Conservation (phyloP, 1,140 invertebrate species). For the Lepidurus arcticus region DNA sequence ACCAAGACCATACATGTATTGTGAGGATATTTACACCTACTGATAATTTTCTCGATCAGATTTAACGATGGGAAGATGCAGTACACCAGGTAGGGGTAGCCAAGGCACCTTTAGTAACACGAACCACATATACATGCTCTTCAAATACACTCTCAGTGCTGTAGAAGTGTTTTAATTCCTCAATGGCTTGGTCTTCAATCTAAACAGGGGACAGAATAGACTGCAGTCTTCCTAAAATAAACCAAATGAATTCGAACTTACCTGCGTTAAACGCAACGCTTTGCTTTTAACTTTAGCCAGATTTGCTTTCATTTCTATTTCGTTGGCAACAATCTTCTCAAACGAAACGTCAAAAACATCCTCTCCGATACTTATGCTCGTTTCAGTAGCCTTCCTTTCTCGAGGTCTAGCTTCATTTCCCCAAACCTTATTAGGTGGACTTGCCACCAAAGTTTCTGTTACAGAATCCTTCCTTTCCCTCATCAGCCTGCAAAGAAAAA, state of each 20-base stretch:
- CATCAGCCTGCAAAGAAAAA: not conserved
- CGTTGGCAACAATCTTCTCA: constrained; percentile 54
- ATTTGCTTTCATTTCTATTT: constrained; percentile 56
- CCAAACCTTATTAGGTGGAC: not conserved
- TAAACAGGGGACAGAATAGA: constrained; percentile 42
- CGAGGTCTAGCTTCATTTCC: constrained; percentile 21
- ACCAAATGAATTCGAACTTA: constrained; percentile 39
- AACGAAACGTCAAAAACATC: constrained; percentile 42
- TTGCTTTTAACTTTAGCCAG: constrained; percentile 55
- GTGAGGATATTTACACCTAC: not conserved
- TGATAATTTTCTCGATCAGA: not conserved
- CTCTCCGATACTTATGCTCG: not conserved
- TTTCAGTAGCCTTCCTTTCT: constrained; percentile 3
- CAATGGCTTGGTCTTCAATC: constrained; percentile 68
- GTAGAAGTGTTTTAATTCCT: constrained; percentile 60
- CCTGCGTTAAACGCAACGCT: constrained; percentile 58
- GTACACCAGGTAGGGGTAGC: constrained; percentile 55
- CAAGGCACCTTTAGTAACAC: constrained; percentile 46
- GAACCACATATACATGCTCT: constrained; percentile 57
- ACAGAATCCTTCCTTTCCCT: constrained; percentile 23
- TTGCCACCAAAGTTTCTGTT: not conserved
- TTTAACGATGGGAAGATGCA: constrained; percentile 6
- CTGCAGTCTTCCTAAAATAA: constrained; percentile 19
- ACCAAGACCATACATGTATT: not conserved
- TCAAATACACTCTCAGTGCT: constrained; percentile 54